These are phyloP conservation scores for Campoletis raptor DNA, from an alignment of 2,888 invertebrate species.

Conservation along the genomic window DNA sequence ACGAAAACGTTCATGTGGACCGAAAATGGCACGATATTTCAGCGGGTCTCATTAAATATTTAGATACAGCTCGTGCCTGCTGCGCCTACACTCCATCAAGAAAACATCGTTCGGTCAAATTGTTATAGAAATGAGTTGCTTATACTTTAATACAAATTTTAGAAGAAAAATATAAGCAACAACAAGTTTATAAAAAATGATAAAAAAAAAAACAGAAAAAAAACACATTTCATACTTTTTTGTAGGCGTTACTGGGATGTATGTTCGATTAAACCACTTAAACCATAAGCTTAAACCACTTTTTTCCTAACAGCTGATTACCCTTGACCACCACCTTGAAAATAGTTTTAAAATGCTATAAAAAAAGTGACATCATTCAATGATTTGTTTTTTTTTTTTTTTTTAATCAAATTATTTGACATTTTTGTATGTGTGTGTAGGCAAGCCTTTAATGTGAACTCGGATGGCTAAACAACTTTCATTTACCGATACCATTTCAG, in stretches of 20 bases:
- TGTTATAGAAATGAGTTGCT: background rate
- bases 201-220: too few species aligned
- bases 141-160: background rate
- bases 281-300: background rate
- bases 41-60: conserved; percentile 53
- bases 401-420: too few species aligned
- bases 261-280: too few species aligned
- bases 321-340: background rate
- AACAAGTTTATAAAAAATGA: too few species aligned
- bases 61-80: conserved; percentile 26
- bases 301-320: background rate
- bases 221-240: too few species aligned
- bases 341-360: too few species aligned
- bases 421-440: too few species aligned
- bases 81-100: conserved; percentile 29
- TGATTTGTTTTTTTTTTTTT: too few species aligned
- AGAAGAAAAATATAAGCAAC: background rate
- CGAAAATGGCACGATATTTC: conserved; percentile 42
- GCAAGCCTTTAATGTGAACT: background rate
- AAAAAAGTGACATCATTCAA: too few species aligned
- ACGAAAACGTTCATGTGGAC: conserved; percentile 33
- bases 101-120: conserved; percentile 13
- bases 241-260: too few species aligned
- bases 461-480: background rate
- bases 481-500: background rate